These are phyloP conservation scores for Sanderia malayensis DNA, from an alignment of 30 jellyfish, hydroid and myxozoan genomes.

Conservation along the genomic window DNA sequence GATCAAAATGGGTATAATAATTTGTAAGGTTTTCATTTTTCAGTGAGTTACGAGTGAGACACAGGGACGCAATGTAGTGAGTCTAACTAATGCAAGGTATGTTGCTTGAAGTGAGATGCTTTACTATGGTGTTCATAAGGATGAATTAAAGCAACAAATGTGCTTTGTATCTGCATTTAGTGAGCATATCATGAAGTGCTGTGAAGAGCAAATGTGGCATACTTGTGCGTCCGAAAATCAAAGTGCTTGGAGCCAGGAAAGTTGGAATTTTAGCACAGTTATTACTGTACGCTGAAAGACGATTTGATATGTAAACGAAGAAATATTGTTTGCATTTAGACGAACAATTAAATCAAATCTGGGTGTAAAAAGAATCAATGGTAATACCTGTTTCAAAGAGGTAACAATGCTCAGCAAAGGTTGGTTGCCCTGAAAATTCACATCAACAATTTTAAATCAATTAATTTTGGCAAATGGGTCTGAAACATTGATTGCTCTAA, in stretches of 20 bases:
- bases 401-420: slow-evolving; percentile 32
- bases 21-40: too few species aligned
- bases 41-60: too few species aligned
- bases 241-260: slow-evolving; percentile 43
- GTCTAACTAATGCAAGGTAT: not conserved
- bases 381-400: slow-evolving; percentile 40
- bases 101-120: too few species aligned
- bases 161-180: not conserved
- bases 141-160: not conserved
- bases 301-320: not conserved
- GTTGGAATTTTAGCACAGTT: slow-evolving; percentile 38
- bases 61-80: not conserved
- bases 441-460: not conserved
- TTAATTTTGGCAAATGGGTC: not conserved
- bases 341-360: not conserved
- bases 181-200: not conserved
- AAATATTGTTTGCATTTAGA: not conserved
- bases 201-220: not conserved
- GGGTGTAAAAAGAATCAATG: not conserved
- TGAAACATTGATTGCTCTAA: not conserved
- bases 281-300: slow-evolving; percentile 16
- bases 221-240: slow-evolving; percentile 56
- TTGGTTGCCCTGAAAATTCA: slow-evolving; percentile 28
- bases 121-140: not conserved
- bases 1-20: too few species aligned